These are phyloP conservation scores for Thysanoteuthis rhombus DNA, from an alignment of 2,888 invertebrate species.

Conservation along the genomic window DNA sequence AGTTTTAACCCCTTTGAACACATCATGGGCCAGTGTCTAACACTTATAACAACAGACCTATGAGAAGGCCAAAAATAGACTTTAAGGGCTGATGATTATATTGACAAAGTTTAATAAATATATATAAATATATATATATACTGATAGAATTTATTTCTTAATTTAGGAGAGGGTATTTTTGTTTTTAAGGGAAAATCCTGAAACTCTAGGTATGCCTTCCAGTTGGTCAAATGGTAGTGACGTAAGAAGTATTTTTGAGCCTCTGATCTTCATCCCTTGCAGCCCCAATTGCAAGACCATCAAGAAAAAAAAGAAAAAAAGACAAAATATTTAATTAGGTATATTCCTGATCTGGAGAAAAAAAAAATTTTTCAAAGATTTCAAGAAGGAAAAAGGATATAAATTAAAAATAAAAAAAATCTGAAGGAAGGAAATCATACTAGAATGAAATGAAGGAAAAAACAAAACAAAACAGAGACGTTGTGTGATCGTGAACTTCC, in stretches of 20 bases:
- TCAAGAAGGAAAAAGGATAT: not conserved
- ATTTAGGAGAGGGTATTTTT: too few relatives aligned
- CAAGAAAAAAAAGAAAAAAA: too few relatives aligned
- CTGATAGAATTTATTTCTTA: not conserved
- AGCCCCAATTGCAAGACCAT: not conserved
- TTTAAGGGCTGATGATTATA: too few relatives aligned
- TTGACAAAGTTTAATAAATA: too few relatives aligned
- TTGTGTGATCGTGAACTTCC: not conserved
- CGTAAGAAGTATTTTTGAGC: not conserved
- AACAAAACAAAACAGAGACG: not conserved
- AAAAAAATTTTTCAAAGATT: not conserved
- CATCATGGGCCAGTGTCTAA: too few relatives aligned
- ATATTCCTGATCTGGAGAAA: not conserved
- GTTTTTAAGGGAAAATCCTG: not conserved
- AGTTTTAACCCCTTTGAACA: too few relatives aligned
- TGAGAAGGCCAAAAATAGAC: too few relatives aligned
- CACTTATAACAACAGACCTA: too few relatives aligned
- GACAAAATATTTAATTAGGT: not conserved
- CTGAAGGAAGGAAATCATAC: too few relatives aligned
- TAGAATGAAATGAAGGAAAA: too few relatives aligned
- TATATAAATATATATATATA: not conserved
- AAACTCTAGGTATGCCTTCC: not conserved
- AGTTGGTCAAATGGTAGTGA: not conserved
- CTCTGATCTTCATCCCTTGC: not conserved
- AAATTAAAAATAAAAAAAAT: too few relatives aligned